Percentiles rank a stretch among this genome's conserved stretches.
Evolutionary conservation across 2,888 invertebrate species (phyloP).

Genomic region (Sepioteuthis lessoniana): DNA sequence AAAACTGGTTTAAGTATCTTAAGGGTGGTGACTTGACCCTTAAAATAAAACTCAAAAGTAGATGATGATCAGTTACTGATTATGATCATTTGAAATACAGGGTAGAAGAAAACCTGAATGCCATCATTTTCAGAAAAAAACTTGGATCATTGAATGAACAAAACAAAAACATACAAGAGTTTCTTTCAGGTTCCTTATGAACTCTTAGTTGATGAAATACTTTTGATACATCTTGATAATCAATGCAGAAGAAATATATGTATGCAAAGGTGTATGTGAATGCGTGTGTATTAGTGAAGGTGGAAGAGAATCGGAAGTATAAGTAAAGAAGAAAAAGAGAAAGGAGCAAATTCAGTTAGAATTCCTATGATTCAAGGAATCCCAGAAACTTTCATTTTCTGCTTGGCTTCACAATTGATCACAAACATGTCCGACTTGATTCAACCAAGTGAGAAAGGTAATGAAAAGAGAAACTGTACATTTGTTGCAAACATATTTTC

Average conservation of each 20-base stretch:
- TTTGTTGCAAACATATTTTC: not conserved
- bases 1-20: no score
- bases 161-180: no score
- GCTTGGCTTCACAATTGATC: not conserved
- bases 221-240: no score
- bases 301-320: not conserved
- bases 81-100: no score
- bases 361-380: not conserved
- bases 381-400: slow-evolving; percentile 33
- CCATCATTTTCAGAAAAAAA: no score
- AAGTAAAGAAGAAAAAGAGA: not conserved
- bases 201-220: no score
- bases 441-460: slow-evolving; percentile 6
- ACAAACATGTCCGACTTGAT: slow-evolving; percentile 13
- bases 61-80: no score
- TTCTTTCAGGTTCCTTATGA: no score
- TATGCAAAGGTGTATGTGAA: not conserved
- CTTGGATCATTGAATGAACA: no score
- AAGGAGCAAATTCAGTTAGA: slow-evolving; percentile 33
- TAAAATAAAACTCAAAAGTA: no score
- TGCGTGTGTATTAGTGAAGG: not conserved
- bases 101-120: no score
- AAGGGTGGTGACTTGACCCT: no score
- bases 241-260: not conserved
- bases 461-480: not conserved